phyloP scores from a whole-genome alignment of 2,113 vertebrate species.

The Pterocles gutturalis region DNA sequence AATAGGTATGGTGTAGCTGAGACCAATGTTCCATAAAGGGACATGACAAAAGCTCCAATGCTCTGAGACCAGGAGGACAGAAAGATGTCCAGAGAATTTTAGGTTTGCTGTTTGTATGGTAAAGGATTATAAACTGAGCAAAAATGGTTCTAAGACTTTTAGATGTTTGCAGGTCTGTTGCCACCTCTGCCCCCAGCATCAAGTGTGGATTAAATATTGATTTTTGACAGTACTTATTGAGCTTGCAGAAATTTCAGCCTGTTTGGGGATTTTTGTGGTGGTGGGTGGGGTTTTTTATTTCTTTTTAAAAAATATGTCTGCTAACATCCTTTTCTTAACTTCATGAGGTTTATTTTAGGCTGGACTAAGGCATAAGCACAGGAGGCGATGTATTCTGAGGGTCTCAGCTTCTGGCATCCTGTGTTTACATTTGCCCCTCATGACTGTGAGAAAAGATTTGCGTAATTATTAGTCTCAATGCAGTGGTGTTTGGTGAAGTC shows the following conservation, averaged over 20 bases:
- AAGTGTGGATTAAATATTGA: fast-evolving
- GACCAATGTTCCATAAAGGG: not conserved
- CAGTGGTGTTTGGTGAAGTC: not conserved
- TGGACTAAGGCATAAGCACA: not conserved
- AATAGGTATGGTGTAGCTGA: not conserved
- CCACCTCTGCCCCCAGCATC: not conserved
- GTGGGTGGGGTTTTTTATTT: not conserved
- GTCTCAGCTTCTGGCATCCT: not conserved
- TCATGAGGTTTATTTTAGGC: not conserved
- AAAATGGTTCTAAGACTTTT: not conserved
- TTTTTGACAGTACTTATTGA: not conserved
- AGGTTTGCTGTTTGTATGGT: not conserved
- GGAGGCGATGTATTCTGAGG: not conserved
- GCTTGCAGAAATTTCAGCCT: not conserved
- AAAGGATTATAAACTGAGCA: not conserved
- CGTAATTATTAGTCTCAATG: not conserved
- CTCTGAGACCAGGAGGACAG: not conserved
- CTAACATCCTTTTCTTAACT: not conserved
- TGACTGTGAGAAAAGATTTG: not conserved
- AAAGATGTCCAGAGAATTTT: not conserved
- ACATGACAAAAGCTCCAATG: not conserved
- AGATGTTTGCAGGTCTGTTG: not conserved
- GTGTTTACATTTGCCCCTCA: not conserved
- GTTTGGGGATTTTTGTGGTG: not conserved
- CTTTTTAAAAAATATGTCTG: not conserved